Conservation (phyloP, 2,113 vertebrate genomes). For the Tautogolabrus adspersus region DNA sequence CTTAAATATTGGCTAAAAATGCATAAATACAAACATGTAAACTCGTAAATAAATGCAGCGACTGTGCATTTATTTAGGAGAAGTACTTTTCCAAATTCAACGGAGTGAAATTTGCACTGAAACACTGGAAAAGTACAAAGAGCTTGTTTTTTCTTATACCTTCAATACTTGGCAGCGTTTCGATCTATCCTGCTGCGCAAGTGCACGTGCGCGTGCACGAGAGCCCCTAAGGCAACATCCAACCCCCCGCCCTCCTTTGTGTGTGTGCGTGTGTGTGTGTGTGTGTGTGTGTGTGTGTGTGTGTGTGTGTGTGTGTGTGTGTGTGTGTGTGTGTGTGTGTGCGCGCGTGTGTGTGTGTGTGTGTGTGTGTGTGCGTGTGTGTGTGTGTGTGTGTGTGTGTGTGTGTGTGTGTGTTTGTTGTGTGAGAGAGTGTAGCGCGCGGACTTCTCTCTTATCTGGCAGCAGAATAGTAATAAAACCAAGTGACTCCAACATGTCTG, state of each 20-base stretch:
- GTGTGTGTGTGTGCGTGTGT: too few species aligned
- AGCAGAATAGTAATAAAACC: constrained; percentile 88
- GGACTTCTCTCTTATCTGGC: constrained; percentile 81
- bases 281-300: too few species aligned
- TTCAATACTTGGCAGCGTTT: constrained; percentile 38
- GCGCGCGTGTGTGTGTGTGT: too few species aligned
- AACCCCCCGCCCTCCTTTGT: neutral
- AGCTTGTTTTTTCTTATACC: constrained; percentile 5
- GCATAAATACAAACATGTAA: too few species aligned
- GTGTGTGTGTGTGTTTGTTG: neutral
- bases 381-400: constrained; percentile 15
- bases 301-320: too few species aligned
- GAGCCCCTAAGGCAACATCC: constrained; percentile 68
- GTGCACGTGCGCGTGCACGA: constrained; percentile 55
- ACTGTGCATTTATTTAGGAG: too few species aligned
- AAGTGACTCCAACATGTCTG: constrained; percentile 91
- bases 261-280: too few species aligned
- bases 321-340: too few species aligned
- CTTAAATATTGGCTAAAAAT: neutral
- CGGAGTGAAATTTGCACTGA: neutral
- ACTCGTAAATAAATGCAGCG: too few species aligned
- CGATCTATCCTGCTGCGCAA: constrained; percentile 20
- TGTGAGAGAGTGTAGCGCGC: neutral
- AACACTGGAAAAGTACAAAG: neutral
- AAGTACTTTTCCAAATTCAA: constrained; percentile 8